A percentile compares a stretch with the other conserved stretches of the same genome.
Conservation (phyloP, 1,140 invertebrate genomes). For the Adoxophyes honmai region DNA sequence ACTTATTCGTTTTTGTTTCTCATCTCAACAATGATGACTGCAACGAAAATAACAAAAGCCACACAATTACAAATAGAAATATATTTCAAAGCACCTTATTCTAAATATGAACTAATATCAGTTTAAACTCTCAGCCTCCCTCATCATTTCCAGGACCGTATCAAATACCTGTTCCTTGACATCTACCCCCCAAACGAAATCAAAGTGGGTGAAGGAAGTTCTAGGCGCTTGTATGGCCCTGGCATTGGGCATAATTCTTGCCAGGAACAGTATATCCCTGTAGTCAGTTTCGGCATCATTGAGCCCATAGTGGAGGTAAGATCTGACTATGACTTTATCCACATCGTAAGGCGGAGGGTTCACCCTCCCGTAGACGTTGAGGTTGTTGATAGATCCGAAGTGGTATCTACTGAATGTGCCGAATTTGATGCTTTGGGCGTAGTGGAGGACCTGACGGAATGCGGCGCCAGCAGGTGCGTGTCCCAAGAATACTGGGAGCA, state of each 20-base stretch:
- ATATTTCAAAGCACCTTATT: too few species aligned
- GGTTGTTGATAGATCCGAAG: constrained; percentile 40
- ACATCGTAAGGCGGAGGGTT: background rate
- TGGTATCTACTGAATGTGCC: constrained; percentile 64
- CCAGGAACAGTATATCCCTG: background rate
- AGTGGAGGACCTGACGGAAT: constrained; percentile 84
- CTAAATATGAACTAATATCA: too few species aligned
- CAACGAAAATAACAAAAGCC: too few species aligned
- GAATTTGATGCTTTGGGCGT: constrained; percentile 75
- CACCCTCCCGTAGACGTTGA: background rate
- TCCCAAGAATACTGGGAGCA: constrained; percentile 82
- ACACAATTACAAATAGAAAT: too few species aligned
- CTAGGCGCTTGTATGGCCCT: background rate
- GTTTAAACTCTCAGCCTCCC: background rate
- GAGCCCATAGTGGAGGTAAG: background rate
- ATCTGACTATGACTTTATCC: background rate
- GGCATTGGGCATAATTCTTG: background rate
- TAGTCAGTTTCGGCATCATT: background rate
- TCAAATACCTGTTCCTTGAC: constrained; percentile 3
- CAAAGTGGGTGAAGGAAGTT: background rate
- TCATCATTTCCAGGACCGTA: background rate
- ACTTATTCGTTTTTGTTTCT: too few species aligned
- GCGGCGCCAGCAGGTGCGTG: constrained; percentile 87
- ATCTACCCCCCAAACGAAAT: background rate
- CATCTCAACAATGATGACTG: too few species aligned